A percentile compares a stretch with the other conserved stretches of the same genome.
Conservation (phyloP, 2,113 vertebrate genomes). For the Charina bottae region DNA sequence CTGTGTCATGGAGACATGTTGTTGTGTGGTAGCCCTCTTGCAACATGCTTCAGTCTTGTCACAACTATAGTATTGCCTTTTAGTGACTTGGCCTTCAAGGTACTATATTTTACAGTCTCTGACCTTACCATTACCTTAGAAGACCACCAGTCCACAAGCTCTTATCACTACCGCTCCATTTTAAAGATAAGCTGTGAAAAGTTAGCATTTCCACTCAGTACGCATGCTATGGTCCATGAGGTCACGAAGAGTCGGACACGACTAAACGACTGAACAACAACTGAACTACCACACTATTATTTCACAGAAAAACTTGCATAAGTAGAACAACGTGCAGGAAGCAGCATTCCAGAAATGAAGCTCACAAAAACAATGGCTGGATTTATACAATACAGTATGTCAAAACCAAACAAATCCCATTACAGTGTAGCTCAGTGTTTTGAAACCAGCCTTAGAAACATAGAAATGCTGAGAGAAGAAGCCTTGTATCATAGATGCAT, state of each 20-base stretch:
- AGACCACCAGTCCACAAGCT: neutral
- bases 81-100: too few species aligned
- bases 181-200: neutral
- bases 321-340: neutral
- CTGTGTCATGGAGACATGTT: neutral
- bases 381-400: neutral
- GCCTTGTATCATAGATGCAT: neutral
- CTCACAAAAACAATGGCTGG: neutral
- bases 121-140: too few species aligned
- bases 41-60: neutral
- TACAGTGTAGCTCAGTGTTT: neutral
- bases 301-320: neutral
- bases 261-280: too few species aligned
- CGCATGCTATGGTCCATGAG: too few species aligned
- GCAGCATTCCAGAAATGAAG: neutral
- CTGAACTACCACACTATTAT: neutral
- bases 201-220: neutral
- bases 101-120: too few species aligned
- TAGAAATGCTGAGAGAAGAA: too few species aligned
- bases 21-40: neutral
- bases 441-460: too few species aligned
- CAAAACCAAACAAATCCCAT: neutral
- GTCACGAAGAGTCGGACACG: too few species aligned
- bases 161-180: neutral
- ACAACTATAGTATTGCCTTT: neutral